Conservation (phyloP, 2,797 vertebrate species). For the Lepidocolaptes lacrymiger region DNA sequence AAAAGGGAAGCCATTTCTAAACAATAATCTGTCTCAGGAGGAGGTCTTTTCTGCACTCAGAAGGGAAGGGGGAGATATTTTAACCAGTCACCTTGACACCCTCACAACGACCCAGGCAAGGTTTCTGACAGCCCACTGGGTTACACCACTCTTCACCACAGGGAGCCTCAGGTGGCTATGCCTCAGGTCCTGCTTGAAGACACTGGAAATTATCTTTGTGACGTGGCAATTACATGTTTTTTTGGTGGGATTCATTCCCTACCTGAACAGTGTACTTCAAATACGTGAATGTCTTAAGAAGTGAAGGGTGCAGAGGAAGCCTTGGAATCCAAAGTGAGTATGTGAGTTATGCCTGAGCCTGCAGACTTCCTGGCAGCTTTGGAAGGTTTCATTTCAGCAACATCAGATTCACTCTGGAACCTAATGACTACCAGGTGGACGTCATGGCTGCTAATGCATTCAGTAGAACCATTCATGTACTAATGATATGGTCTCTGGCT, state of each 20-base stretch:
- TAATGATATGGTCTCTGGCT: background rate
- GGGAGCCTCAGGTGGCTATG: accelerated
- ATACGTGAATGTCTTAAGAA: background rate
- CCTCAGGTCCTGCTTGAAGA: background rate
- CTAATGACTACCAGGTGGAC: background rate
- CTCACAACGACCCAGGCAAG: background rate
- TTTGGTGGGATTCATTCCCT: background rate
- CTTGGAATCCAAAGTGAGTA: background rate
- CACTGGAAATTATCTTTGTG: background rate
- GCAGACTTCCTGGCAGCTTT: background rate
- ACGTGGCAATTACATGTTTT: background rate
- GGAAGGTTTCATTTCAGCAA: background rate
- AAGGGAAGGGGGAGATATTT: background rate
- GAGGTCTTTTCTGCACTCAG: background rate
- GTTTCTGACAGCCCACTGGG: background rate
- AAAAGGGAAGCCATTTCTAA: background rate
- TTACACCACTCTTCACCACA: background rate
- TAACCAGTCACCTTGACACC: background rate
- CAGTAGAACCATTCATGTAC: background rate
- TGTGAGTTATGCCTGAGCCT: background rate
- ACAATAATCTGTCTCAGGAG: background rate
- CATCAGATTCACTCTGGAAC: background rate
- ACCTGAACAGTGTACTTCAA: background rate
- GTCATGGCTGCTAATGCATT: background rate
- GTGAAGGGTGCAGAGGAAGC: background rate